These are phyloP conservation scores for Onychomys leucogaster DNA, from an alignment of 2,797 vertebrate genomes.

Conservation along the genomic window DNA sequence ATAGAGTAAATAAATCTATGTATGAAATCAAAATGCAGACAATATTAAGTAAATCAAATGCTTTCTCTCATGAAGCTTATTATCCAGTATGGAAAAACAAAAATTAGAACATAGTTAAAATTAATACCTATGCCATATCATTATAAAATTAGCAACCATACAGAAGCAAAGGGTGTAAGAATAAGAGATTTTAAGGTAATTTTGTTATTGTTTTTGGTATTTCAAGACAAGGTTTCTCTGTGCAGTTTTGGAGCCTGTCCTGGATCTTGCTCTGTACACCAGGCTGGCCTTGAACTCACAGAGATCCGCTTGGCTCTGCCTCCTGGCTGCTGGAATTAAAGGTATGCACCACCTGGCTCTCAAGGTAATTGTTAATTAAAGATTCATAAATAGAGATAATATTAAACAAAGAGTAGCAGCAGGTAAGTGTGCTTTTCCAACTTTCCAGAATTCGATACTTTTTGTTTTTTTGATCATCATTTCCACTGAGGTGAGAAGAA, in stretches of 20 bases:
- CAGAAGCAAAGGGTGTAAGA: background rate
- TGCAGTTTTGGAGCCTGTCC: no score
- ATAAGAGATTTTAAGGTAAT: background rate
- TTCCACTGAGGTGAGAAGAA: background rate
- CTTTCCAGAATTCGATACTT: background rate
- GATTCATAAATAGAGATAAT: background rate
- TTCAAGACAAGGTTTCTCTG: no score
- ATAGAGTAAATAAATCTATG: background rate
- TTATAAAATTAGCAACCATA: background rate
- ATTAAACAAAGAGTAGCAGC: background rate
- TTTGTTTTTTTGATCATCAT: background rate
- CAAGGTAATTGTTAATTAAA: background rate
- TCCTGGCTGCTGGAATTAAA: no score
- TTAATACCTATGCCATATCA: background rate
- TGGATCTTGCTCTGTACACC: no score
- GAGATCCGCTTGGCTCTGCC: no score
- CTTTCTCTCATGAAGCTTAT: background rate
- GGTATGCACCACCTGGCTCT: no score
- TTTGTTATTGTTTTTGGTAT: no score
- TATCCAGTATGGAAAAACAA: background rate
- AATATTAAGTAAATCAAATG: background rate
- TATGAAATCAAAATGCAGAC: background rate
- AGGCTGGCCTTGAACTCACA: no score
- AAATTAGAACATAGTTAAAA: background rate
- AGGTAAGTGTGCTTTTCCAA: background rate